Evolutionary conservation across 92 coral and sea anemone species (phyloP), one percentile per base, ranked within the genome.

Genomic region (Hydrozoanthus gracilis): DNA sequence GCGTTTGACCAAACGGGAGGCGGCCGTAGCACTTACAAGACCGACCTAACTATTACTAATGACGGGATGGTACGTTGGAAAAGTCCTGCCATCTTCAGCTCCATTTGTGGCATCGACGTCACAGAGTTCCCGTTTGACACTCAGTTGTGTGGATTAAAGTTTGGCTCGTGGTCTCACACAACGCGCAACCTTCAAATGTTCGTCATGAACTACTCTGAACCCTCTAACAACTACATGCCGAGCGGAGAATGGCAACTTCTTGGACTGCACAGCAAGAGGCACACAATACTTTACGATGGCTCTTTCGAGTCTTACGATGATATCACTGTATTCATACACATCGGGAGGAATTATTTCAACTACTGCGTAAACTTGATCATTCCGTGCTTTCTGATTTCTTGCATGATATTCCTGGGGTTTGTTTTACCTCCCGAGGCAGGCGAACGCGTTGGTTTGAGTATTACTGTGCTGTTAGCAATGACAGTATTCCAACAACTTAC

Each of bases 401-500:
- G 91, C 39, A 94, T 94, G 98, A 94, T 90, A 17, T 94, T 94
- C 60, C 91, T 94, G 78, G 91, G 97, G 8, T 94, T 94, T 51
- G 90, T 94, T 14, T 84, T 94, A 0, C 98, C 98, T 2, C 98
- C 98, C 3, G 98, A 92, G 78, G 88, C 93, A 8, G 98, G 98
- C 5, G 98, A 94, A 72, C 80, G 98, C 17, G 86, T 94, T 48
- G 95, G 98, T 5, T 75, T 94, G 58, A 90, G 98, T 71, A 94
- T 94, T 8, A 94, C 98, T 0, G 98, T 94, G 4, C 86, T 94
- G 4, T 79, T 94, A 6, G 98, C 98, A 0, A 94, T 94, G 98
- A 94, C 98, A 0, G 98, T 94, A 7, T 94, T 94, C 65, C 98
- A 94, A 89, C 98, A 94, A 83, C 88, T 94, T n/a, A 90, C 98